Evolutionary conservation across 64 coral and sea anemone genomes (phyloP), one percentile per base, ranked within the genome.

Genomic region (Actinia tenebrosa): DNA sequence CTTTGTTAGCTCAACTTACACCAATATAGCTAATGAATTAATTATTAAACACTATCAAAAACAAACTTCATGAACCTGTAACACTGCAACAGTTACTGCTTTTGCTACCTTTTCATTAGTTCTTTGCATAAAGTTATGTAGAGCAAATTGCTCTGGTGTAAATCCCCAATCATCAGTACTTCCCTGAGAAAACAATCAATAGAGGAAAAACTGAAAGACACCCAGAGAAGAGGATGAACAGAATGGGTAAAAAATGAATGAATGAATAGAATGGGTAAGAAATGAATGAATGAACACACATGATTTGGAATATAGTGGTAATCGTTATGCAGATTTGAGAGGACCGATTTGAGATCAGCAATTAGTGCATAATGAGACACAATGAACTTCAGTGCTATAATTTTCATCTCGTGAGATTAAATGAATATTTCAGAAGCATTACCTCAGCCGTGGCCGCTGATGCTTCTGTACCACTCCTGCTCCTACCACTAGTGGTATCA

Each of bases 81-180:
- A 66, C 63, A 66, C 18, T 66, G 63, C 25, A 75, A 42, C 13
- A 42, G 25, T 18, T 30, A 25, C 19, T 69, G 64, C 42, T 43
- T 27, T 75, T 75, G 11, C 87, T 59, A 91, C 94, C 88, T 93
- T 96, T 79, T 96, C 94, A 88, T 96, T 96, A 23, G 84, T 87
- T 84, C 42, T 96, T 86, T 89, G 84, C 8, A 96, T 71, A 4
- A 96, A 80, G 71, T 93, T 92, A 22, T 92, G 75, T 1, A 96
- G 88, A 83, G 89, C 91, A 20, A 96, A 53, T 87, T 96, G 91
- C 16, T 96, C 79, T 53, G 86, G 71, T 14, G 91, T 96, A 17
- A 93, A 83, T 43, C 83, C 86, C 47, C 66, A 85, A 30, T 96
- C 88, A 75, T 89, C 91, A 3, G 64, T 30, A 85, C 58, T 64